These are phyloP conservation scores for Caenorhabditis panamensis DNA, from an alignment of 2,888 invertebrate species.

Conservation along the genomic window DNA sequence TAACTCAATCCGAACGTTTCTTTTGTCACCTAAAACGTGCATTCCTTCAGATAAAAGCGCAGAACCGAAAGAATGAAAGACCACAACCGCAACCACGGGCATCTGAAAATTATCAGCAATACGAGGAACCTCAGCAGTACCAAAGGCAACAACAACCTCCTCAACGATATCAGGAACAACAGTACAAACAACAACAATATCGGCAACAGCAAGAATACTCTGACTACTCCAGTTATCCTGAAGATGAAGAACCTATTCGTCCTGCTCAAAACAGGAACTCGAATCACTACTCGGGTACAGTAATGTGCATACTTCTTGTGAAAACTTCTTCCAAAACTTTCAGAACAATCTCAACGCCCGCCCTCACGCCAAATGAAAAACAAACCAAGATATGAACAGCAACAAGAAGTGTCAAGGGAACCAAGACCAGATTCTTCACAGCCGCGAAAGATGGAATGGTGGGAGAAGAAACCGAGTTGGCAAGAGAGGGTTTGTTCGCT, in stretches of 20 bases:
- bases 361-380: conserved; percentile 21
- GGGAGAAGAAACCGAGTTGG: conserved; percentile 73
- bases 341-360: conserved; percentile 37
- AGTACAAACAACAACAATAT: neutral
- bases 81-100: conserved; percentile 29
- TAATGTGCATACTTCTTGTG: no score
- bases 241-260: conserved; percentile 35
- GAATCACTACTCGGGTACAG: conserved; percentile 27
- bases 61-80: conserved; percentile 17
- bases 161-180: neutral
- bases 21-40: conserved; percentile 7
- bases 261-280: conserved; percentile 22
- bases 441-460: conserved; percentile 69
- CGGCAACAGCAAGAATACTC: conserved; percentile 4
- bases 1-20: conserved; percentile 8
- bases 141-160: conserved; percentile 1
- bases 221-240: conserved; percentile 17
- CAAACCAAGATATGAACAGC: conserved; percentile 45
- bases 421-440: conserved; percentile 58
- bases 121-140: neutral
- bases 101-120: neutral
- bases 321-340: conserved; percentile 6
- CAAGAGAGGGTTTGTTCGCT: conserved; percentile 60
- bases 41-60: conserved; percentile 25
- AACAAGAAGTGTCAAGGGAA: conserved; percentile 32